Evolutionary conservation across 2,888 invertebrate genomes (phyloP).

Genomic region (Acanthopleura granulata): DNA sequence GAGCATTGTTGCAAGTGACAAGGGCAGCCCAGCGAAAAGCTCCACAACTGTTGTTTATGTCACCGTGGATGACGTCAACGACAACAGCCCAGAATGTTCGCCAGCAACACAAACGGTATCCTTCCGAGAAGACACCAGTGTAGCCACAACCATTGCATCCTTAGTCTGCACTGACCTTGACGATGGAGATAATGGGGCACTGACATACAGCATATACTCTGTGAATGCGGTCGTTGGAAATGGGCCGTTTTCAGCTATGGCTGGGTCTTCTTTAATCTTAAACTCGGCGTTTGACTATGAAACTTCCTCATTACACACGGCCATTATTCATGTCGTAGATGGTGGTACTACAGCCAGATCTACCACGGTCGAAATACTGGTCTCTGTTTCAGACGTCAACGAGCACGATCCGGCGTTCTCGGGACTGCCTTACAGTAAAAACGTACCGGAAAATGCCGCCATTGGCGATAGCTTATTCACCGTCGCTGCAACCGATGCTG

Average conservation of each 20-base stretch:
- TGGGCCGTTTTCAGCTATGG: constrained; percentile 33
- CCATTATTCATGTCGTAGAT: constrained; percentile 47
- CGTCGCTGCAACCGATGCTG: constrained; percentile 41
- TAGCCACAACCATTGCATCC: constrained; percentile 32
- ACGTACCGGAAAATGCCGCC: constrained; percentile 34
- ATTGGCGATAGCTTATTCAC: constrained; percentile 35
- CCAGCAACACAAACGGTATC: constrained; percentile 24
- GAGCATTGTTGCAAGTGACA: constrained; percentile 42
- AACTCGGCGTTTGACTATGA: constrained; percentile 50
- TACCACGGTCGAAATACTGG: constrained; percentile 41
- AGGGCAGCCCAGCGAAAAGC: constrained; percentile 37
- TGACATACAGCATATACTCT: constrained; percentile 31
- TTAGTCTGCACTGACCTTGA: constrained; percentile 47
- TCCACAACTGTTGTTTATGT: constrained; percentile 37
- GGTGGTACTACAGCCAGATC: constrained; percentile 36
- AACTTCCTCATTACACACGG: constrained; percentile 29
- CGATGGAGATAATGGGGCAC: constrained; percentile 31
- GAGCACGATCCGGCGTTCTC: constrained; percentile 50
- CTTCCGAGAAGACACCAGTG: constrained; percentile 32
- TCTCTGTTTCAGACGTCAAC: constrained; percentile 50
- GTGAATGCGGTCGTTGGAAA: constrained; percentile 21
- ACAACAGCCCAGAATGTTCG: constrained; percentile 43
- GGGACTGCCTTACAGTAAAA: constrained; percentile 27
- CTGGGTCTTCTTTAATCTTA: constrained; percentile 36
- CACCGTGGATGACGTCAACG: constrained; percentile 52